A percentile compares a stretch with the other conserved stretches of the same genome.
Evolutionary conservation across 2,888 invertebrate species (phyloP).

Genomic region (Gnatocerus cornutus): DNA sequence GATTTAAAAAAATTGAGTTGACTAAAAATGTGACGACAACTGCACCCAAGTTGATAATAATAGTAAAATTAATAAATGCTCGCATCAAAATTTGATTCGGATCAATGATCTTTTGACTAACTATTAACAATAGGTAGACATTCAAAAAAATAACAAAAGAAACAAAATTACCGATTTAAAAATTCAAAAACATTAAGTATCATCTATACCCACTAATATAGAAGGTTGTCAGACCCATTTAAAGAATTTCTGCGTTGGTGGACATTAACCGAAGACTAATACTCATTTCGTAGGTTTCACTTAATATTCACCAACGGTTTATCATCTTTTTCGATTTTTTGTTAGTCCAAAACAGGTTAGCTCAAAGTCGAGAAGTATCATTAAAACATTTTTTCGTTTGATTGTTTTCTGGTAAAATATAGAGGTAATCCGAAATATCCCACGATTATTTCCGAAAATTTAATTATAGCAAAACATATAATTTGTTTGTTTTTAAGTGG

Average conservation of each 20-base stretch:
- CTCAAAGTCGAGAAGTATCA: neutral
- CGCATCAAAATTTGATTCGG: too few species aligned
- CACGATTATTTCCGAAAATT: too few species aligned
- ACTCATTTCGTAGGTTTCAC: constrained; percentile 16
- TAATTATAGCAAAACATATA: too few species aligned
- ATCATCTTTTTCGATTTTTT: neutral
- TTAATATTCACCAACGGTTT: neutral
- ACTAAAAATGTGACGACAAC: too few species aligned
- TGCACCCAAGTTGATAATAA: too few species aligned
- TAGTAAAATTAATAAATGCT: too few species aligned
- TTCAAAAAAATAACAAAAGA: too few species aligned
- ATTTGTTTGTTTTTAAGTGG: too few species aligned
- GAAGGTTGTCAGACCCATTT: constrained; percentile 24
- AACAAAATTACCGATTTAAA: neutral
- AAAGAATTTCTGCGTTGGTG: constrained; percentile 9
- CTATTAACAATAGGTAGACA: too few species aligned
- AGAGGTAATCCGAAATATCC: neutral
- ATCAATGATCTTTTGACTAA: too few species aligned
- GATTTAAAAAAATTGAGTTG: too few species aligned
- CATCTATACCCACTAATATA: constrained; percentile 7
- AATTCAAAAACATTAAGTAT: neutral
- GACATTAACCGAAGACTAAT: constrained; percentile 4
- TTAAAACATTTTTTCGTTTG: neutral
- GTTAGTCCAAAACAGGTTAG: neutral
- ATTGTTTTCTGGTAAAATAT: neutral